Percentiles rank a stretch among this genome's conserved stretches.
Evolutionary conservation across 2,797 vertebrate genomes (phyloP).

Genomic region (Catostomus latipinnis): DNA sequence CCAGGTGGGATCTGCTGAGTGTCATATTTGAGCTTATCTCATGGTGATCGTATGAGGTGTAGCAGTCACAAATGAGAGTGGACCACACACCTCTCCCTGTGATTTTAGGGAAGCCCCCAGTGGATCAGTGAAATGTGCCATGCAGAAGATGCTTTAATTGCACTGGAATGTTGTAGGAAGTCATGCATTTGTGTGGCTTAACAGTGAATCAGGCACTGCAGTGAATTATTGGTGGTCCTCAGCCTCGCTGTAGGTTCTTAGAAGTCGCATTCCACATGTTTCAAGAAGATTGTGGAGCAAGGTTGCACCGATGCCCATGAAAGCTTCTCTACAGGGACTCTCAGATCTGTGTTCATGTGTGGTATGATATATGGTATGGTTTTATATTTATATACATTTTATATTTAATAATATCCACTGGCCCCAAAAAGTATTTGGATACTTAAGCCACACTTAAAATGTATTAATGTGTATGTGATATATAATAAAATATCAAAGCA

Average conservation of each 20-base stretch:
- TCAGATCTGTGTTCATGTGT: constrained; percentile 15
- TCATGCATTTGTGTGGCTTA: constrained; percentile 75
- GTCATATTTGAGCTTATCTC: constrained; percentile 74
- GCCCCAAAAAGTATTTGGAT: no score
- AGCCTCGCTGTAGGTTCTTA: constrained; percentile 61
- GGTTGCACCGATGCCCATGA: constrained; percentile 8
- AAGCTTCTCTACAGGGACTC: not conserved
- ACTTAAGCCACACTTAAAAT: no score
- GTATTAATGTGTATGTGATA: no score
- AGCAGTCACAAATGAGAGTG: constrained; percentile 73
- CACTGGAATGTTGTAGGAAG: constrained; percentile 70
- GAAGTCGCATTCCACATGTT: constrained; percentile 69
- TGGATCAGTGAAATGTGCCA: constrained; percentile 71
- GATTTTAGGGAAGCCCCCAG: constrained; percentile 70
- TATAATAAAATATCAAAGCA: no score
- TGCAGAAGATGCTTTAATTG: constrained; percentile 80
- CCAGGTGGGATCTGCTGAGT: constrained; percentile 72
- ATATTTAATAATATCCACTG: no score
- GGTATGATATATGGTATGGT: not conserved
- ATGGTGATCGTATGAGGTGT: constrained; percentile 63
- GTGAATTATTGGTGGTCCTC: constrained; percentile 52
- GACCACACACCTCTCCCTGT: constrained; percentile 48
- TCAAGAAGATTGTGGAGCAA: constrained; percentile 56
- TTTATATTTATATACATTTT: no score
- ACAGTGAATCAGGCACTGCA: constrained; percentile 57